Conservation (phyloP, 2,797 vertebrate species). For the Diplodus puntazzo region DNA sequence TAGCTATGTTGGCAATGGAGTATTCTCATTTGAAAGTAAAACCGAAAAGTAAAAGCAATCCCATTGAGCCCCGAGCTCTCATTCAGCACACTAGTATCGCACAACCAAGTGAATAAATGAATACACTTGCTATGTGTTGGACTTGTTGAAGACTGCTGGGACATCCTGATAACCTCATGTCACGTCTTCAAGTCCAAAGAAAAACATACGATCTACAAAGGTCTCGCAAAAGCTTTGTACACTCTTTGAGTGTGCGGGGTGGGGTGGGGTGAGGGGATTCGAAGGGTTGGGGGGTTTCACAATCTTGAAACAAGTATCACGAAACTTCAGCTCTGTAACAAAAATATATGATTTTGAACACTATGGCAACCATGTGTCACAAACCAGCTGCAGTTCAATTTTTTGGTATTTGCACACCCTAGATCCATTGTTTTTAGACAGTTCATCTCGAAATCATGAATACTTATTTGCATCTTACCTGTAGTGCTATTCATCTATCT, state of each 20-base stretch:
- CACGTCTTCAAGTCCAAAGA: slow-evolving; percentile 46
- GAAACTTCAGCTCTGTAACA: background rate
- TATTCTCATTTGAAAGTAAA: slow-evolving; percentile 70
- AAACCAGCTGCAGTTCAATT: background rate
- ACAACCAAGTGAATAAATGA: slow-evolving; percentile 67
- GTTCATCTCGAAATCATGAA: too few relatives aligned
- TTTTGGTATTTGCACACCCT: background rate
- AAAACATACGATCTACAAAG: slow-evolving; percentile 34
- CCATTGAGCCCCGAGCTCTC: slow-evolving; percentile 41
- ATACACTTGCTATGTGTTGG: slow-evolving; percentile 50
- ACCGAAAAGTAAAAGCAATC: slow-evolving; percentile 55
- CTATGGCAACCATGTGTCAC: background rate
- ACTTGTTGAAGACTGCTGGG: slow-evolving; percentile 50
- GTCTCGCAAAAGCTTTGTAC: slow-evolving; percentile 7
- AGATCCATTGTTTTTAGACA: background rate
- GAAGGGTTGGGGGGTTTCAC: background rate
- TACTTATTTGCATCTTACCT: too few relatives aligned
- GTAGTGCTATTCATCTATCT: too few relatives aligned
- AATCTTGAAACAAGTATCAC: slow-evolving; percentile 4
- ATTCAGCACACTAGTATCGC: slow-evolving; percentile 51
- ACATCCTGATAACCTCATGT: slow-evolving; percentile 54
- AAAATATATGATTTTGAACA: background rate
- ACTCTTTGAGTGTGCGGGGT: background rate
- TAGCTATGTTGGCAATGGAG: slow-evolving; percentile 46
- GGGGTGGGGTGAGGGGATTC: background rate